Base-by-base conservation (phyloP, 1,140 invertebrate genomes). In the Bicyclus anynana region DNA sequence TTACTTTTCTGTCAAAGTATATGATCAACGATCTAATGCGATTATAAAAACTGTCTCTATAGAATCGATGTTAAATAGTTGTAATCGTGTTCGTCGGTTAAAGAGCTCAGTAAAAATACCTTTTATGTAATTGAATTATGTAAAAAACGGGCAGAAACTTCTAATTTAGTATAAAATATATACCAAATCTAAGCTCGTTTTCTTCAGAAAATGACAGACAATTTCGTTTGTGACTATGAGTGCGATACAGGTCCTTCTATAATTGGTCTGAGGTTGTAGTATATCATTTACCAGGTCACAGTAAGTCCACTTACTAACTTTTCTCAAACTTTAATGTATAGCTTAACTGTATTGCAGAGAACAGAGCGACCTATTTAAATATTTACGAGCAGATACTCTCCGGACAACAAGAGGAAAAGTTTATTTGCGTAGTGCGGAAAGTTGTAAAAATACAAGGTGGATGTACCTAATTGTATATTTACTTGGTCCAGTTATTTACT, bases 181-280 rank as follows among this genome's bases (percentile, higher is more conserved):
- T n/a, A n/a, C n/a, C n/a, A n/a, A n/a, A n/a, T n/a, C n/a, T n/a
- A n/a, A n/a, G n/a, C n/a, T n/a, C n/a, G n/a, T n/a, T n/a, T n/a
- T n/a, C n/a, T n/a, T n/a, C n/a, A n/a, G n/a, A n/a, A n/a, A n/a
- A n/a, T n/a, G n/a, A n/a, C n/a, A n/a, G n/a, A n/a, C n/a, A n/a
- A n/a, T n/a, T n/a, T n/a, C n/a, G n/a, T n/a, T n/a, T n/a, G n/a
- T n/a, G n/a, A n/a, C n/a, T n/a, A n/a, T n/a, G n/a, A n/a, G n/a
- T n/a, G n/a, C n/a, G n/a, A 23, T 23, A 23, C 23, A 2, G 23
- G 23, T 2, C 7, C 3, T 75, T 50, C 66, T 70, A 52, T 74
- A 59, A 49, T 44, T 46, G 66, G 2, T 18, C 10, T 20, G 20
- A 5, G 20, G 20, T 9, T 56, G 61, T 48, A 21, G 53, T 38